These are phyloP conservation scores for Oscheius onirici DNA, from an alignment of 2,888 invertebrate genomes.

Conservation along the genomic window DNA sequence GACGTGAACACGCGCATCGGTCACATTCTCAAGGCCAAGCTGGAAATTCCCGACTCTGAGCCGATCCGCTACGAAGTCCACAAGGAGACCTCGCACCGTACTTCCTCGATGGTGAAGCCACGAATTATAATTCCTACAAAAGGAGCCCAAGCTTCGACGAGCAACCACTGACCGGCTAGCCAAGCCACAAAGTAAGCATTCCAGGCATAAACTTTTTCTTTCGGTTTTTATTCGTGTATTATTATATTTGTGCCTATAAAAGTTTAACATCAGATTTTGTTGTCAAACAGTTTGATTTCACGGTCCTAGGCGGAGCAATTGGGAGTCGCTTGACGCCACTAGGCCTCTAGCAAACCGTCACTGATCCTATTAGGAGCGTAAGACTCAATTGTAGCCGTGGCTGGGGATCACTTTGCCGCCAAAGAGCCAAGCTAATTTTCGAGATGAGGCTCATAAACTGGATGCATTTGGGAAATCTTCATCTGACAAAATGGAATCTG, in stretches of 20 bases:
- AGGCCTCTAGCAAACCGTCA: conserved; percentile 19
- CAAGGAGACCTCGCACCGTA: conserved; percentile 67
- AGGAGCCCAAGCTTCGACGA: neutral
- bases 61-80: conserved; percentile 68
- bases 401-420: neutral
- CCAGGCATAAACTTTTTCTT: neutral
- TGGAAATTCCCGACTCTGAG: conserved; percentile 63
- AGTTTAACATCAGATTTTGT: no score
- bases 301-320: no score
- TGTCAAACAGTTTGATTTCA: no score
- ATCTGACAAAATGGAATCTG: neutral
- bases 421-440: neutral
- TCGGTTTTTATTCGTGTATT: conserved; percentile 10
- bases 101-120: conserved; percentile 68
- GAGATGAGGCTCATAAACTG: conserved; percentile 3
- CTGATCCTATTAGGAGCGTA: conserved; percentile 4
- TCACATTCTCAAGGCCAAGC: conserved; percentile 63
- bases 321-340: neutral
- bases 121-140: conserved; percentile 58
- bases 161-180: neutral
- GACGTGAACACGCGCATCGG: conserved; percentile 74
- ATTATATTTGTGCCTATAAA: conserved; percentile 2
- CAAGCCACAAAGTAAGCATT: no score
- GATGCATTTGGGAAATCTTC: neutral
- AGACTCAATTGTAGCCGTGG: conserved; percentile 2